Evolutionary conservation across 2,113 vertebrate genomes (phyloP).

Genomic region (Corythaeola cristata): DNA sequence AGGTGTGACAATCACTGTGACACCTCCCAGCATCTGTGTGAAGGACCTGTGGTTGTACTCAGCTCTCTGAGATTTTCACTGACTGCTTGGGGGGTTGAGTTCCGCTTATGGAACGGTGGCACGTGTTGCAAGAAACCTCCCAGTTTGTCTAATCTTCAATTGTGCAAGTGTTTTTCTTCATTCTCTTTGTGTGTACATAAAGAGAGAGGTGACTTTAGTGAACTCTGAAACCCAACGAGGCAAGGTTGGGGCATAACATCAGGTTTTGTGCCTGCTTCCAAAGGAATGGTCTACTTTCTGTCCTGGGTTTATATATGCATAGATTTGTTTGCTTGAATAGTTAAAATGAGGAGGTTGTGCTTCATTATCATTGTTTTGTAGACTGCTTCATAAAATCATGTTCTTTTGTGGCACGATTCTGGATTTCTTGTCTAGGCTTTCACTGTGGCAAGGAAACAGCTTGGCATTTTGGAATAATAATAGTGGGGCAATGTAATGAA

Average conservation of each 20-base stretch:
- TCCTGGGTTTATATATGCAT: background rate
- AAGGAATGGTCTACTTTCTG: background rate
- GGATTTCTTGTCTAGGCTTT: background rate
- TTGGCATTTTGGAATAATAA: background rate
- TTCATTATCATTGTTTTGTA: background rate
- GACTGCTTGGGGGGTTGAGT: background rate
- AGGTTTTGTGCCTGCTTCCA: background rate
- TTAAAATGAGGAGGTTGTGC: background rate
- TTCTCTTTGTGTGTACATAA: background rate
- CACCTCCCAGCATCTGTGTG: background rate
- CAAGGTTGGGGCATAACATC: accelerated
- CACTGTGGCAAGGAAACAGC: background rate
- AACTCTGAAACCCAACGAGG: background rate
- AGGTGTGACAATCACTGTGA: background rate
- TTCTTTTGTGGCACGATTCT: background rate
- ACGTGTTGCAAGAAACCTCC: background rate
- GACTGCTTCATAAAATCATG: background rate
- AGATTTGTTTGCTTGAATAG: background rate
- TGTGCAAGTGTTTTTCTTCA: background rate
- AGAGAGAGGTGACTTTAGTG: background rate
- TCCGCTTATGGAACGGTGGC: background rate
- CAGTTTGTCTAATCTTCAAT: accelerated
- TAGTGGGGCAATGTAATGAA: background rate
- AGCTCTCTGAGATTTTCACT: background rate
- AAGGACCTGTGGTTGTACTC: background rate